Base-by-base conservation (phyloP, 2,113 vertebrate genomes). In the Trogon surrucura region DNA sequence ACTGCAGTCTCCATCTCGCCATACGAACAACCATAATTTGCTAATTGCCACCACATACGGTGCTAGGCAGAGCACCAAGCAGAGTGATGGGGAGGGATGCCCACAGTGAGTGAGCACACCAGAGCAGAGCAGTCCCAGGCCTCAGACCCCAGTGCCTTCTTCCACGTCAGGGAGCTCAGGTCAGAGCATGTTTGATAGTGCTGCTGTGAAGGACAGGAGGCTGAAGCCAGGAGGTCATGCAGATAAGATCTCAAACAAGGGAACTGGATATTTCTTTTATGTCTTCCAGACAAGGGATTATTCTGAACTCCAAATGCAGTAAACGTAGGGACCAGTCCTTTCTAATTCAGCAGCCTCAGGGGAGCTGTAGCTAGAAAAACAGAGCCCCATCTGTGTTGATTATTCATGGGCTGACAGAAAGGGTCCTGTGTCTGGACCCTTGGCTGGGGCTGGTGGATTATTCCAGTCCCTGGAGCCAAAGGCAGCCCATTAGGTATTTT, bases 391-490 rank as follows among this genome's bases (percentile, higher is more conserved):
- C 32, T 41, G n/a, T 34, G 58, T 44, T 57, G 53, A 54, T 87
- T 69, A 36, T 71, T 82, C 30, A 19, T 9, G 67, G 13, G 23
- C 72, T 80, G 75, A 30, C 67, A 62, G 67, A 15, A 32, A 82
- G 66, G 66, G 79, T 90, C 65, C 60, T 53, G 64, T 26, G 69
- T 57, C 64, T 65, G 71, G 67, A 36, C 77, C 93, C 53, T 70
- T 95, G 96, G 73, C 89, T 71, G 75, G 64, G 66, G 36, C 21
- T 51, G 44, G 30, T 62, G 80, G 36, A 62, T 91, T 95, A 80
- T 67, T 95, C 71, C 60, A 51, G 88, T 85, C 50, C 36, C 15
- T 58, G 78, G 41, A 93, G 93, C 80, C 89, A 92, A 77, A 83
- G 36, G 30, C 77, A 62, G 62, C n/a, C 73, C 57, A 86, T 69